Percentiles rank a stretch among this genome's conserved stretches.
Evolutionary conservation across 2,888 invertebrate species (phyloP).

Genomic region (Pristionchus fissidentatus): DNA sequence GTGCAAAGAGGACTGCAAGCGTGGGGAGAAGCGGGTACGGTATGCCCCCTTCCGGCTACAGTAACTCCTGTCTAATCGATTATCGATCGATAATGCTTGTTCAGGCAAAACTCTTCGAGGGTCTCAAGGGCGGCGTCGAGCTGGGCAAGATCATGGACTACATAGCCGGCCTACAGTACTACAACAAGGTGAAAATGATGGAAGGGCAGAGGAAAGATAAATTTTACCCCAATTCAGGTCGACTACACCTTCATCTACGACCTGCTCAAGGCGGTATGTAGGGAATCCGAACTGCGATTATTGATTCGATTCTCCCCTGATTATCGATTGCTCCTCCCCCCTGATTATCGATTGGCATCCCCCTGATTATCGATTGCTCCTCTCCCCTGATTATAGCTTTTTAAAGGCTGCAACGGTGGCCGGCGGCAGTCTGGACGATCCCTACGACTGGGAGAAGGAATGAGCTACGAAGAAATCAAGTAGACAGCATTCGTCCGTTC

Average conservation of each 20-base stretch:
- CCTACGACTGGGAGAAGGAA: too few relatives aligned
- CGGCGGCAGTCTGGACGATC: too few relatives aligned
- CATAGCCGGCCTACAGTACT: slow-evolving; percentile 62
- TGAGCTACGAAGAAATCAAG: too few relatives aligned
- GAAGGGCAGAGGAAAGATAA: background rate
- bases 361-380: background rate
- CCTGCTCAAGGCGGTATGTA: slow-evolving; percentile 40
- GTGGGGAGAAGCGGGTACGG: background rate
- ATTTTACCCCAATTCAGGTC: background rate
- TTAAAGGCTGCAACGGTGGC: too few relatives aligned
- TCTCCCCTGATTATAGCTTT: too few relatives aligned
- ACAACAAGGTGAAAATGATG: slow-evolving; percentile 49
- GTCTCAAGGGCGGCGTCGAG: slow-evolving; percentile 56
- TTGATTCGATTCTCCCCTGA: background rate
- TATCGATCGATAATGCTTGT: background rate
- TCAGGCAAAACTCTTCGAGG: slow-evolving; percentile 51
- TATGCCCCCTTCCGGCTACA: background rate
- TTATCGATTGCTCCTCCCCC: background rate
- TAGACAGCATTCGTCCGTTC: too few relatives aligned
- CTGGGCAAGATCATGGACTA: slow-evolving; percentile 63
- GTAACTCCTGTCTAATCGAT: background rate
- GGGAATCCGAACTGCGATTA: too few relatives aligned
- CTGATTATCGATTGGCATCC: slow-evolving; percentile 4
- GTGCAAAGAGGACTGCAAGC: slow-evolving; percentile 55
- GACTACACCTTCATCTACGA: slow-evolving; percentile 30